A percentile compares a stretch with the other conserved stretches of the same genome.
phyloP scores from a whole-genome alignment of 2,888 invertebrate species.

The Coelinius sp. region DNA sequence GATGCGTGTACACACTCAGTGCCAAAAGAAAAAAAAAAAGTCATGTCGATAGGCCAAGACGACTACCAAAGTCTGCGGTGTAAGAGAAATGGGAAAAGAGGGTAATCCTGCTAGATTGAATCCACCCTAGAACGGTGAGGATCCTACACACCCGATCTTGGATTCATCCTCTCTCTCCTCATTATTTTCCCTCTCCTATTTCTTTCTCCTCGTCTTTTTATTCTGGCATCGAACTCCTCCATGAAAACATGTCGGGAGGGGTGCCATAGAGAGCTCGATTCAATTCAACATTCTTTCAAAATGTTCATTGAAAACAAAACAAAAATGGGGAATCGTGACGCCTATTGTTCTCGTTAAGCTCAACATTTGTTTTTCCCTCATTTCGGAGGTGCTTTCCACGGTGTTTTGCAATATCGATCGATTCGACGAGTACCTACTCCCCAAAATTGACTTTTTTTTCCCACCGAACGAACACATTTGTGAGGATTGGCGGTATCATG shows the following conservation, averaged over 20 bases:
- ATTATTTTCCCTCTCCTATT: neutral
- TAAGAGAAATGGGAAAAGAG: slow-evolving; percentile 36
- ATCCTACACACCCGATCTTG: neutral
- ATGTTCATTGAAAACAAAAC: neutral
- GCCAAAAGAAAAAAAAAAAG: slow-evolving; percentile 24
- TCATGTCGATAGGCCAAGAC: neutral
- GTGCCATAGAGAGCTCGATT: slow-evolving; percentile 33
- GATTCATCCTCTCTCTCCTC: slow-evolving; percentile 27
- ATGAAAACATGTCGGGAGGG: slow-evolving; percentile 15
- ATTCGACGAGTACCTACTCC: neutral
- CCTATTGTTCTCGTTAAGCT: neutral
- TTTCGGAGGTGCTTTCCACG: neutral
- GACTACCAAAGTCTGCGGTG: neutral
- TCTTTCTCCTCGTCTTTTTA: neutral
- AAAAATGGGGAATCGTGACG: neutral
- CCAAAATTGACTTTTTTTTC: slow-evolving; percentile 12
- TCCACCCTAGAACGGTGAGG: slow-evolving; percentile 44
- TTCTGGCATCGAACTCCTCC: neutral
- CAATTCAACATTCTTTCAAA: slow-evolving; percentile 22
- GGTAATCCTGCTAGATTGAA: slow-evolving; percentile 62
- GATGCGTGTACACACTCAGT: slow-evolving; percentile 33
- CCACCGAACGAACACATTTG: neutral
- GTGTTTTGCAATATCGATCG: slow-evolving; percentile 1
- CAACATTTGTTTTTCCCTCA: neutral
- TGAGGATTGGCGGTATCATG: neutral